Percentiles rank a stretch among this genome's conserved stretches.
phyloP scores from a whole-genome alignment of 2,888 invertebrate species.

The Andrena minutula region DNA sequence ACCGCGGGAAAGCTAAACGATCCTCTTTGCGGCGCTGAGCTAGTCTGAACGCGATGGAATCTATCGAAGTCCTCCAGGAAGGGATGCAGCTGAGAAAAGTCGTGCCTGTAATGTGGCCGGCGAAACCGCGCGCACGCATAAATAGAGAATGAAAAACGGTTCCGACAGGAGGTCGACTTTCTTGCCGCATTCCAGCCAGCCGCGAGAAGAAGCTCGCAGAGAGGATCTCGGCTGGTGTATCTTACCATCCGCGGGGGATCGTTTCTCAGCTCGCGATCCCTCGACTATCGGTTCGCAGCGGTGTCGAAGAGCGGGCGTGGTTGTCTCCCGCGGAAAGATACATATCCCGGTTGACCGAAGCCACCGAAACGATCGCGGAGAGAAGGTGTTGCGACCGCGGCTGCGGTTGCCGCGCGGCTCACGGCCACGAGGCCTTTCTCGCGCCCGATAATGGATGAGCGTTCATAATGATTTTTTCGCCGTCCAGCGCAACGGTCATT shows the following conservation, averaged over 20 bases:
- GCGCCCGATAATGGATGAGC: slow-evolving; percentile 75
- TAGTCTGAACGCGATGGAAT: background rate
- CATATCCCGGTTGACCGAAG: slow-evolving; percentile 70
- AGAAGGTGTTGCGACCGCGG: slow-evolving; percentile 52
- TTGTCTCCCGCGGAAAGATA: slow-evolving; percentile 71
- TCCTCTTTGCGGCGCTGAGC: background rate
- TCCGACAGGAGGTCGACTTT: slow-evolving; percentile 34
- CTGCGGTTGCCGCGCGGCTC: slow-evolving; percentile 23
- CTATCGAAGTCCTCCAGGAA: slow-evolving; percentile 11
- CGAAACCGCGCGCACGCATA: slow-evolving; percentile 18
- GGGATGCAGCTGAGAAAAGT: slow-evolving; percentile 4
- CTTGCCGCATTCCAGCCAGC: slow-evolving; percentile 42
- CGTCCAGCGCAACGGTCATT: slow-evolving; percentile 74
- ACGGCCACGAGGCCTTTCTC: slow-evolving; percentile 60
- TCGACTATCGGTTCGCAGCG: slow-evolving; percentile 66
- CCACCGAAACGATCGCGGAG: slow-evolving; percentile 58
- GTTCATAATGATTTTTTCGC: slow-evolving; percentile 79
- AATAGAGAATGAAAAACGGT: slow-evolving; percentile 49
- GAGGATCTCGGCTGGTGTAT: slow-evolving; percentile 3
- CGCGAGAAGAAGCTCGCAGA: slow-evolving; percentile 8
- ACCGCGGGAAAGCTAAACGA: background rate
- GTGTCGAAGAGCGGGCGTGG: slow-evolving; percentile 64
- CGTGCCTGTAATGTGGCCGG: slow-evolving; percentile 2
- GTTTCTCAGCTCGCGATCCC: slow-evolving; percentile 53
- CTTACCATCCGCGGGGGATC: slow-evolving; percentile 48